A percentile compares a stretch with the other conserved stretches of the same genome.
Evolutionary conservation across 2,888 invertebrate genomes (phyloP).

Genomic region (Drosophila lacicola): DNA sequence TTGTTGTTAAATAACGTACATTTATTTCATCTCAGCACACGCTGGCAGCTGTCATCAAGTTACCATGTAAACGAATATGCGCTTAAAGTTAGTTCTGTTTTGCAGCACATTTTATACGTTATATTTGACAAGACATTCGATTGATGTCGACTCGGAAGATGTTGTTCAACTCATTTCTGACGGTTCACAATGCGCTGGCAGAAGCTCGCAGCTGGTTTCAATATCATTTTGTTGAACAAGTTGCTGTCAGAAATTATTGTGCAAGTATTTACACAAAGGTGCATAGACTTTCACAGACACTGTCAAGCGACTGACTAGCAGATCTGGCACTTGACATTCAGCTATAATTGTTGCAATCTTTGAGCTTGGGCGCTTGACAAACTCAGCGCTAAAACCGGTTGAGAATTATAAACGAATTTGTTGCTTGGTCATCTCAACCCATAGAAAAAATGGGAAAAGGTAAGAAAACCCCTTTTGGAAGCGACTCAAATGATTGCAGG

Average conservation of each 20-base stretch:
- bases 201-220: not conserved
- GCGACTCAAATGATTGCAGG: constrained; percentile 17
- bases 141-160: constrained; percentile 1
- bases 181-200: not conserved
- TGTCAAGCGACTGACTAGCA: not conserved
- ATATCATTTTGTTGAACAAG: not conserved
- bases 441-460: too few species aligned
- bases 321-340: not conserved
- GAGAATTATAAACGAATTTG: not conserved
- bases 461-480: not conserved
- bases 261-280: not conserved
- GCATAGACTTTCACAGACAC: not conserved
- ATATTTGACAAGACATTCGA: constrained; percentile 7
- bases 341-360: not conserved
- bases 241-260: not conserved
- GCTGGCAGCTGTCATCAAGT: not conserved
- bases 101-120: not conserved
- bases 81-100: not conserved
- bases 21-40: too few species aligned
- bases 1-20: too few species aligned
- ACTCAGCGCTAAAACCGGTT: not conserved
- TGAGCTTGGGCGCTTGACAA: not conserved
- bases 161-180: constrained; percentile 1
- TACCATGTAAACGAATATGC: not conserved
- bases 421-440: too few species aligned